These are phyloP conservation scores for Phocides pigmalion DNA, from an alignment of 1,140 invertebrate species.

Conservation along the genomic window DNA sequence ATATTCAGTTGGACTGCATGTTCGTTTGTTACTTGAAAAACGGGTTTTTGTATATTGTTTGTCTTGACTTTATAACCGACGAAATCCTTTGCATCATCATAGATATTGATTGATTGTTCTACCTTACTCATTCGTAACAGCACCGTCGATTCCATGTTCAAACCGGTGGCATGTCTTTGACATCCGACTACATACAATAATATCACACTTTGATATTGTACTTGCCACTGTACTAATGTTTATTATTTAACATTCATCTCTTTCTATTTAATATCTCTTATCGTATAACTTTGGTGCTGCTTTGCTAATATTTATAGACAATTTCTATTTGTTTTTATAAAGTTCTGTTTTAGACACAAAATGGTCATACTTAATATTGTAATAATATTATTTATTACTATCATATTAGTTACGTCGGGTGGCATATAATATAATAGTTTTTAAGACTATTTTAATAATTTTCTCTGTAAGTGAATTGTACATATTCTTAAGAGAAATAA, in stretches of 20 bases:
- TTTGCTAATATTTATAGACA: neutral
- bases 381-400: too few species aligned
- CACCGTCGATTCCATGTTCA: constrained; percentile 49
- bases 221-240: constrained; percentile 40
- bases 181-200: constrained; percentile 52
- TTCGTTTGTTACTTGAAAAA: too few species aligned
- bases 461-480: too few species aligned
- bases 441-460: too few species aligned
- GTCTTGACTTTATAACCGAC: neutral
- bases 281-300: neutral
- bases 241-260: constrained; percentile 26
- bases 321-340: neutral
- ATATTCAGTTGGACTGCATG: too few species aligned
- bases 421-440: too few species aligned
- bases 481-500: too few species aligned
- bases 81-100: neutral
- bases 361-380: too few species aligned
- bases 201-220: constrained; percentile 66
- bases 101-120: neutral
- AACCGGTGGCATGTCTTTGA: constrained; percentile 52
- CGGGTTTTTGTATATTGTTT: neutral
- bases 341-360: too few species aligned
- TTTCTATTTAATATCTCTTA: too few species aligned
- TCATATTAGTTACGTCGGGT: too few species aligned
- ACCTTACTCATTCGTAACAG: constrained; percentile 39